Base-by-base conservation (phyloP, 2,113 vertebrate genomes). In the Cheilinus undulatus region DNA sequence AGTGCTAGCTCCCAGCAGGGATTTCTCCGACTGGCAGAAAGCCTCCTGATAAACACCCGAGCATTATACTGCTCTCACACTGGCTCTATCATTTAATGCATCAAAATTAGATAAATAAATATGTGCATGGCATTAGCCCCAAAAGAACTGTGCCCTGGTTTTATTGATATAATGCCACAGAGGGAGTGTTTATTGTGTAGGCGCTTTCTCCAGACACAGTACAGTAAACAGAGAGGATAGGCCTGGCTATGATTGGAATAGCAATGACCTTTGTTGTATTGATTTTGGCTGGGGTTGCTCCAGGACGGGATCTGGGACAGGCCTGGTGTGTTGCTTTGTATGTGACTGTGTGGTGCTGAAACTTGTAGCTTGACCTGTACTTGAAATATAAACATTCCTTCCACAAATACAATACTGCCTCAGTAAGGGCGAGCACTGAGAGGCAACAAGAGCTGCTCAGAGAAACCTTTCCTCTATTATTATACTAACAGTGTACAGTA, bases 231-330 rank as follows among this genome's bases (percentile, higher is more conserved):
- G 27, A 73, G 68, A 84, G 68, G 80, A 79, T 43, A 69, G 61
- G 68, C 68, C 59, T 7, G 40, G 73, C 85, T 83, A 73, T 87
- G 89, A 87, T 89, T 83, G 80, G 87, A 90, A 92, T 85, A 87
- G 84, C 82, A 80, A 83, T 84, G 86, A 92, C 89, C 89, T 91
- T 90, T 92, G 86, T 70, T 59, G 52, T 88, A 94, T 93, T 88
- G 91, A 93, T 93, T 90, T 81, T 85, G 78, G 80, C 76, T 40
- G 57, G 69, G 76, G 69, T 74, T 77, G 79, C 65, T 73, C 61
- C 23, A 73, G 79, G 67, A 84, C 71, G 54, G 52, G 58, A 70
- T 79, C 36, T 49, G 63, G 62, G 67, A 56, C 26, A 34, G 43
- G 43, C 69, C 73, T 57, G 69, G 27, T 74, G 28, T 46, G 22